These are phyloP conservation scores for Paramisgurnus dabryanus DNA, from an alignment of 2,113 vertebrate genomes.

Conservation along the genomic window DNA sequence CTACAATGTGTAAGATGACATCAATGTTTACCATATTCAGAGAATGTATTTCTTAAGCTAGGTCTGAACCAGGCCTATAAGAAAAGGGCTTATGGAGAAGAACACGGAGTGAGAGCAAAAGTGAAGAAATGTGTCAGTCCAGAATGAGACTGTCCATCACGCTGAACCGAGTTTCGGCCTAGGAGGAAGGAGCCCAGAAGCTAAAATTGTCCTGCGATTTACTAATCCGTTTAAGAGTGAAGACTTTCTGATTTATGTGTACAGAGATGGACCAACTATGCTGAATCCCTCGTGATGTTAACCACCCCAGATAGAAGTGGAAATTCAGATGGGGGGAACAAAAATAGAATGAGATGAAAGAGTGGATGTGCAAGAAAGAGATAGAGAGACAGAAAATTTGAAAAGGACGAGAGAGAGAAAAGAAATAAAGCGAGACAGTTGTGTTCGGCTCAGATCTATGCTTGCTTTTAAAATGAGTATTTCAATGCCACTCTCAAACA, in stretches of 20 bases:
- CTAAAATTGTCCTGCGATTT: conserved; percentile 48
- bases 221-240: conserved; percentile 43
- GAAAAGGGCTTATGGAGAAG: conserved; percentile 10
- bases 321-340: conserved; percentile 4
- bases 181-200: conserved; percentile 29
- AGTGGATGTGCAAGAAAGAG: neutral
- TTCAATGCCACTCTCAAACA: conserved; percentile 29
- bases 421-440: neutral
- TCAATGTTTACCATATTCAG: neutral
- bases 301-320: neutral
- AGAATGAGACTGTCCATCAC: conserved; percentile 49
- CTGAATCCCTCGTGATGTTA: conserved; percentile 31
- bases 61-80: conserved; percentile 14
- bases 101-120: conserved; percentile 8
- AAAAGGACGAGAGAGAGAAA: neutral
- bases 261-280: conserved; percentile 24
- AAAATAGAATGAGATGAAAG: neutral
- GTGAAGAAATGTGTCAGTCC: conserved; percentile 40
- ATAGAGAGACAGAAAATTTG: neutral
- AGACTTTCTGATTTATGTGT: conserved; percentile 44
- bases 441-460: conserved; percentile 1
- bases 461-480: conserved; percentile 24
- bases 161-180: conserved; percentile 12
- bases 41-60: conserved; percentile 11
- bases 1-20: too few species aligned